These are phyloP conservation scores for Siniperca knerii DNA, from an alignment of 2,113 vertebrate genomes.

Conservation along the genomic window DNA sequence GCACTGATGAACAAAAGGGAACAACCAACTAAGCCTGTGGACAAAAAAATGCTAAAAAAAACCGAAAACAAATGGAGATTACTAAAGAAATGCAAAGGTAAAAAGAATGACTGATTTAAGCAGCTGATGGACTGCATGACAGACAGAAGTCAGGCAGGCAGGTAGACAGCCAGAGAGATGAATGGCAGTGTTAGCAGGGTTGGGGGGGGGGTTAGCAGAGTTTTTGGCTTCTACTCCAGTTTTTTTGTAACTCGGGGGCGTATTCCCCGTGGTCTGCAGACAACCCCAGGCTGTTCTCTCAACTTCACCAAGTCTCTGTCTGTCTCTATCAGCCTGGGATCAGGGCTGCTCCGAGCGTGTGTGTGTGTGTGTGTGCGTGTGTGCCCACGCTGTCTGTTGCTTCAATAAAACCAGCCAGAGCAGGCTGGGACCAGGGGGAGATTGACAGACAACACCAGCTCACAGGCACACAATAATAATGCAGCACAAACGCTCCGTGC, in stretches of 20 bases:
- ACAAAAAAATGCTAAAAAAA: conserved; percentile 18
- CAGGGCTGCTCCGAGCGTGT: conserved; percentile 65
- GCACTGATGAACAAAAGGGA: conserved; percentile 70
- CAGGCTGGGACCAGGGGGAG: conserved; percentile 75
- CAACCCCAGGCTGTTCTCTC: conserved; percentile 82
- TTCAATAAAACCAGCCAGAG: conserved; percentile 78
- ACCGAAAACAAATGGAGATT: background rate
- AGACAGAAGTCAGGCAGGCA: conserved; percentile 56
- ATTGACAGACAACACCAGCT: conserved; percentile 77
- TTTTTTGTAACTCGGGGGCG: conserved; percentile 74
- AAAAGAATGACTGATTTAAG: conserved; percentile 43
- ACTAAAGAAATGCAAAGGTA: conserved; percentile 53
- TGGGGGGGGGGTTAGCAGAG: conserved; percentile 31
- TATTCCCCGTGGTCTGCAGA: conserved; percentile 80
- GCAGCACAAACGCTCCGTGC: conserved; percentile 45
- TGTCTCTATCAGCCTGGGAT: conserved; percentile 79
- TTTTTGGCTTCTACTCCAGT: conserved; percentile 58
- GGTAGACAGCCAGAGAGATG: conserved; percentile 37
- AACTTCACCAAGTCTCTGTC: conserved; percentile 78
- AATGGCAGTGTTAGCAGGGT: conserved; percentile 35
- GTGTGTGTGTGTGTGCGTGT: conserved; percentile 46
- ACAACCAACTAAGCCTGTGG: conserved; percentile 27
- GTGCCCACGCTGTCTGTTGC: conserved; percentile 78
- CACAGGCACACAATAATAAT: conserved; percentile 76
- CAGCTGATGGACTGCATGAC: conserved; percentile 56